Percentiles rank a stretch among this genome's conserved stretches.
These are phyloP conservation scores for Erebia palarica DNA, from an alignment of 2,888 invertebrate species.

Conservation along the genomic window DNA sequence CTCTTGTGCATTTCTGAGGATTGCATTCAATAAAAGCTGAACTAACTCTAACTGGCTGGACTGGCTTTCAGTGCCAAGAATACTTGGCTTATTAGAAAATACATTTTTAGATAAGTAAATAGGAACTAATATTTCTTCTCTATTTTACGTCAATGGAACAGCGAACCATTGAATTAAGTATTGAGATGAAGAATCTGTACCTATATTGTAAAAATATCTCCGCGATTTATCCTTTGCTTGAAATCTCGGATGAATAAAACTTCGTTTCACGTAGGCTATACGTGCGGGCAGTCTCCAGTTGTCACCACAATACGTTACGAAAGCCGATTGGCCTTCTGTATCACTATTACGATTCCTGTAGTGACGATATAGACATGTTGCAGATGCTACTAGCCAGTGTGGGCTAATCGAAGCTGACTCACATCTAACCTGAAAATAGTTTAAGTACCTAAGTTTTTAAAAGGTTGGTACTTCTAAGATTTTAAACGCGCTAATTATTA, in stretches of 20 bases:
- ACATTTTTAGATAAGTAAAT: neutral
- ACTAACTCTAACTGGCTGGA: too few species aligned
- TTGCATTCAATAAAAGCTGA: too few species aligned
- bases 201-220: conserved; percentile 63
- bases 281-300: conserved; percentile 63
- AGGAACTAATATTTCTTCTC: neutral
- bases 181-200: conserved; percentile 42
- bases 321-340: conserved; percentile 58
- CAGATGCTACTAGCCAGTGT: conserved; percentile 69
- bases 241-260: conserved; percentile 62
- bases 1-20: too few species aligned
- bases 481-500: neutral
- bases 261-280: conserved; percentile 66
- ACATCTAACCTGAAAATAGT: conserved; percentile 59
- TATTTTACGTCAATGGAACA: neutral
- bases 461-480: neutral
- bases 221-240: conserved; percentile 52
- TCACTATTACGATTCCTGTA: conserved; percentile 48
- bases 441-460: neutral
- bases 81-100: too few species aligned
- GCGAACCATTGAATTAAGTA: neutral
- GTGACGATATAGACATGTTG: conserved; percentile 64
- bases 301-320: conserved; percentile 63
- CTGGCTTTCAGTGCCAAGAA: too few species aligned
- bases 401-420: conserved; percentile 68